Base-by-base conservation (phyloP, 2,113 vertebrate species). In the Haplochromis burtoni region DNA sequence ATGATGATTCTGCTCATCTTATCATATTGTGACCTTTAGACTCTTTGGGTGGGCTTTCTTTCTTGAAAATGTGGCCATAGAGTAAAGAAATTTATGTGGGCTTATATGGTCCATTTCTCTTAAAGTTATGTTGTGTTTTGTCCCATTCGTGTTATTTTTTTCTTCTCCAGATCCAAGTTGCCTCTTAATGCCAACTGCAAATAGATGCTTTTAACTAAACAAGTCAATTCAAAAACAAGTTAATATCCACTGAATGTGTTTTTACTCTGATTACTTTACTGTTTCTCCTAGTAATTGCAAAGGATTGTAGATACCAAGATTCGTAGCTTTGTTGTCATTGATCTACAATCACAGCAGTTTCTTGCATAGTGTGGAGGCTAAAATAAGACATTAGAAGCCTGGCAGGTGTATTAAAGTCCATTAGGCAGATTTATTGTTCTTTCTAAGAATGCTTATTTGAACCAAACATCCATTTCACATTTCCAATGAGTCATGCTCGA, bases 401-500 rank as follows among this genome's bases (percentile, higher is more conserved):
- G 83, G 82, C 80, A 88, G 87, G 90, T 87, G 81, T 68, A 91
- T 88, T 89, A 79, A 90, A 87, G 61, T 85, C 83, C 86, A 94
- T 94, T 91, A 90, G 49, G 35, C 47, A 86, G 86, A 93, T 93
- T 91, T 92, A 92, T 93, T 91, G 88, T 93, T 89, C 84, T 76
- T 49, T 71, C 33, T 87, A 29, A 92, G 88, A 91, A 93, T 82
- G 82, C 76, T 83, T 91, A 91, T 94, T 92, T 92, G 87, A 92
- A 87, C 82, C 88, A 91, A 95, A 91, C 88, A 93, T 91, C 79
- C 91, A 94, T 94, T 93, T 91, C 85, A 80, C 71, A 85, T 91
- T 94, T 94, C 71, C 88, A 93, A 82, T 92, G 86, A 94, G 88
- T 93, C 94, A 93, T 61, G 83, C 93, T 89, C 78, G 71, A 93